These are phyloP conservation scores for Phylloscopus collybita DNA, from an alignment of 2,797 vertebrate species.

Conservation along the genomic window DNA sequence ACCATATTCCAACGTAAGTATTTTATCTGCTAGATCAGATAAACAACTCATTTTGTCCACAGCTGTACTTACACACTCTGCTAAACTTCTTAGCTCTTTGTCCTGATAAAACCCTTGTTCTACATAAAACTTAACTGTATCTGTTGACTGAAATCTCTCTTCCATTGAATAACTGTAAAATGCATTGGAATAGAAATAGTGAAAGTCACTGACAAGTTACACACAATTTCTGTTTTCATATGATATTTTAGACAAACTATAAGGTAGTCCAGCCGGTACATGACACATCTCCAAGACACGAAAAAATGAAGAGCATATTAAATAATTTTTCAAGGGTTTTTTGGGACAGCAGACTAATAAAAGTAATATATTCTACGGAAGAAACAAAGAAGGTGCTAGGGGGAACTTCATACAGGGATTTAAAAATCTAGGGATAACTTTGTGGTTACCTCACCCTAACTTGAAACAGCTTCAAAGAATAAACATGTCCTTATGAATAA, in stretches of 20 bases:
- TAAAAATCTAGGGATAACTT: not conserved
- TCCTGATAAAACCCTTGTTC: not conserved
- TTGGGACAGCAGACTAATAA: not conserved
- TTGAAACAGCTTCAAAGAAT: not conserved
- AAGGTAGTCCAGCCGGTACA: not conserved
- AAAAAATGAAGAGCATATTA: not conserved
- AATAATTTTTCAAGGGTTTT: not conserved
- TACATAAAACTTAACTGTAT: not conserved
- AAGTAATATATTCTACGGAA: not conserved
- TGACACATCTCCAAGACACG: not conserved
- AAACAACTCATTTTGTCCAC: not conserved
- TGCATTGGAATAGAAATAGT: not conserved
- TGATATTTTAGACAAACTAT: not conserved
- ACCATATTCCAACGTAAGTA: not conserved
- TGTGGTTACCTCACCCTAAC: not conserved
- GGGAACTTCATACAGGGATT: not conserved
- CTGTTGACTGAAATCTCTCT: not conserved
- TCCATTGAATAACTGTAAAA: not conserved
- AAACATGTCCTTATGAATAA: not conserved
- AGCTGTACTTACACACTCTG: not conserved
- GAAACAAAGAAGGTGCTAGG: not conserved
- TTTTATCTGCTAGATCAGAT: not conserved
- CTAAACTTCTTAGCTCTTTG: not conserved
- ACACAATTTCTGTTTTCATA: not conserved
- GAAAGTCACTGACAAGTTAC: not conserved